Evolutionary conservation across 2,797 vertebrate genomes (phyloP).

Genomic region (Micropoecilia bifurca): DNA sequence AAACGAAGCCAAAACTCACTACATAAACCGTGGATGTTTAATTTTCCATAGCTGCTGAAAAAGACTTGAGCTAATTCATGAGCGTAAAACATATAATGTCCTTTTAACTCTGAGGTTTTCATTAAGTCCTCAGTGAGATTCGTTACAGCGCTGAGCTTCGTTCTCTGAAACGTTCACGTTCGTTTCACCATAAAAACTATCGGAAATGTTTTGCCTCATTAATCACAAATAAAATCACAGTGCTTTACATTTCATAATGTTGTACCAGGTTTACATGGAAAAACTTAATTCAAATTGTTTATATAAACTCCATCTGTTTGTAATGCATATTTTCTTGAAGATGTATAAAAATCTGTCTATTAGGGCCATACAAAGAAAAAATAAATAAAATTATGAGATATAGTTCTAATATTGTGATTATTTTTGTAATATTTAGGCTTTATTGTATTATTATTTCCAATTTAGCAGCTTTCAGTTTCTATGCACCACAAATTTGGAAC

Average conservation of each 20-base stretch:
- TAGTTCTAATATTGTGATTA: no score
- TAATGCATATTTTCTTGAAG: not conserved
- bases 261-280: not conserved
- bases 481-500: no score
- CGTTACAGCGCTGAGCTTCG: slow-evolving; percentile 20
- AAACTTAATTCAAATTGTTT: not conserved
- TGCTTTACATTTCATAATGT: not conserved
- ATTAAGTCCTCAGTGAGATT: slow-evolving; percentile 43
- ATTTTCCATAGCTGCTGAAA: slow-evolving; percentile 49
- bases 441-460: no score
- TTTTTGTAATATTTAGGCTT: no score
- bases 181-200: not conserved
- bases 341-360: not conserved
- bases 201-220: not conserved
- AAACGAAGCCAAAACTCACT: slow-evolving; percentile 34
- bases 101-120: slow-evolving; percentile 48
- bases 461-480: no score
- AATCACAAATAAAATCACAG: not conserved
- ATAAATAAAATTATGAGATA: no score
- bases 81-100: slow-evolving; percentile 55
- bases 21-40: slow-evolving; percentile 35
- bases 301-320: not conserved
- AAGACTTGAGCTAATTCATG: slow-evolving; percentile 48
- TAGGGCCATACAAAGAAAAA: no score
- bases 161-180: slow-evolving; percentile 22